Conservation (phyloP, 2,888 invertebrate species). For the Chloromyia formosa region DNA sequence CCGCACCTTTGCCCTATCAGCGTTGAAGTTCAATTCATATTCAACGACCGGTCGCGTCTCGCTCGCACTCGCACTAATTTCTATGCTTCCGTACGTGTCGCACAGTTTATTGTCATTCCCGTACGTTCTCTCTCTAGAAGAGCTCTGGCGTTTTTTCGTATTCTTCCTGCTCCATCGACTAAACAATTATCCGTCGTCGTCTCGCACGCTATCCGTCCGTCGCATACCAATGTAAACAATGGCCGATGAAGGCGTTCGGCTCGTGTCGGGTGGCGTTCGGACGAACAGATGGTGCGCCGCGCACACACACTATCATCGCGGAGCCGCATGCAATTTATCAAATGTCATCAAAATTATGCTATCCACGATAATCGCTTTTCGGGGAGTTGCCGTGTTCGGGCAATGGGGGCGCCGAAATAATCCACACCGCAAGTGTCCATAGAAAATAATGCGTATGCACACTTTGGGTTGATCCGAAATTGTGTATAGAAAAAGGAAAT, state of each 20-base stretch:
- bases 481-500: too few species aligned
- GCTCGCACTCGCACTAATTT: constrained; percentile 16
- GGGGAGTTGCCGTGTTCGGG: constrained; percentile 16
- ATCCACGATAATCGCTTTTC: constrained; percentile 39
- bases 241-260: constrained; percentile 1
- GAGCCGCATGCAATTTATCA: constrained; percentile 44
- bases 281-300: constrained; percentile 38
- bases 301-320: background rate
- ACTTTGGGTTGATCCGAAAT: too few species aligned
- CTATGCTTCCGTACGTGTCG: background rate
- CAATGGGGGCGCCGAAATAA: background rate
- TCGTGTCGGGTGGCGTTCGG: constrained; percentile 16
- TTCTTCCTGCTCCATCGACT: constrained; percentile 43
- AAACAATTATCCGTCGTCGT: constrained; percentile 35
- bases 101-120: constrained; percentile 40
- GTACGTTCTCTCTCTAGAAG: constrained; percentile 35
- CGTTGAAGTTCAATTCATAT: constrained; percentile 36
- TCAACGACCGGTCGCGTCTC: constrained; percentile 24
- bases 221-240: constrained; percentile 43
- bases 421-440: too few species aligned
- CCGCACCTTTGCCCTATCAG: constrained; percentile 8
- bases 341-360: constrained; percentile 43
- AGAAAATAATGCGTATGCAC: too few species aligned
- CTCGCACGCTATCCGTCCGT: constrained; percentile 30
- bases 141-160: constrained; percentile 41